Evolutionary conservation across 2,888 invertebrate species (phyloP).

Genomic region (Mellilla xanthometata): DNA sequence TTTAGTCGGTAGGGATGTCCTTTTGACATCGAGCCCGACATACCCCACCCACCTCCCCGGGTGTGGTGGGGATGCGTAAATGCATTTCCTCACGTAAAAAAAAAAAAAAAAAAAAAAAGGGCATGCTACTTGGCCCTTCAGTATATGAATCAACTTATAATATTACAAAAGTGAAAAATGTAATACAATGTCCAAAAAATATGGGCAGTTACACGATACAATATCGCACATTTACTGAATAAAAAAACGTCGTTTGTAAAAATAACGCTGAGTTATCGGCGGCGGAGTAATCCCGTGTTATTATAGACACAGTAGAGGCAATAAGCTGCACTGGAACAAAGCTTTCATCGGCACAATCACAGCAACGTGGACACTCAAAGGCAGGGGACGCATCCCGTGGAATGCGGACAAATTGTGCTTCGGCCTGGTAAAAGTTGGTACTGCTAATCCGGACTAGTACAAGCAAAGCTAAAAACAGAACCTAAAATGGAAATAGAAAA

Average conservation of each 20-base stretch:
- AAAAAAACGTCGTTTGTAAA: neutral
- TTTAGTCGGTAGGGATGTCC: no score
- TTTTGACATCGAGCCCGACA: no score
- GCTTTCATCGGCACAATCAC: conserved; percentile 19
- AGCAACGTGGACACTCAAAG: conserved; percentile 8
- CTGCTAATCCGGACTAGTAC: neutral
- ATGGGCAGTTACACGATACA: no score
- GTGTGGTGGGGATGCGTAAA: no score
- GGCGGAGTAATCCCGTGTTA: conserved; percentile 11
- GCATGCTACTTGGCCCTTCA: no score
- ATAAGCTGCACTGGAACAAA: conserved; percentile 21
- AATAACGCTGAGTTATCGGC: conserved; percentile 1
- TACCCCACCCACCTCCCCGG: no score
- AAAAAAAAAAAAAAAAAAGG: no score
- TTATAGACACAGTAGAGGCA: conserved; percentile 18
- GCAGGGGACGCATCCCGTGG: conserved; percentile 1
- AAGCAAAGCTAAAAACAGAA: conserved; percentile 3
- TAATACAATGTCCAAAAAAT: no score
- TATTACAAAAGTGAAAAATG: neutral
- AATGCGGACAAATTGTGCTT: neutral
- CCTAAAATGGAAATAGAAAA: neutral
- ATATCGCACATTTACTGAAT: neutral
- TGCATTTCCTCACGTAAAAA: no score
- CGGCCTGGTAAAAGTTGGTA: no score
- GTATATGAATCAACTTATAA: no score